Conservation (phyloP, 2,888 invertebrate genomes). For the Harpalus rufipes region DNA sequence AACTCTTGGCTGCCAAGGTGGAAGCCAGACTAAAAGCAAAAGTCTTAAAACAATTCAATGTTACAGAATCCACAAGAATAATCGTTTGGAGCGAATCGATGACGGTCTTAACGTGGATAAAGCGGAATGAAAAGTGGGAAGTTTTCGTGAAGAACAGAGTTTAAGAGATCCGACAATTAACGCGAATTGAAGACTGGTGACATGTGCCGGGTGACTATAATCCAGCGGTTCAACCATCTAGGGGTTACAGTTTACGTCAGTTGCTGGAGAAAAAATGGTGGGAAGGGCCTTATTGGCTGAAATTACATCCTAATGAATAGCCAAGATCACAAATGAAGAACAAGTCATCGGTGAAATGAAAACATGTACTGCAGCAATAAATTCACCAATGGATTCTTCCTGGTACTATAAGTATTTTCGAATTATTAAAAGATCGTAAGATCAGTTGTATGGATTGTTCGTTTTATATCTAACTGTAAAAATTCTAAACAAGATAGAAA, state of each 20-base stretch:
- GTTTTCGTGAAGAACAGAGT: constrained; percentile 71
- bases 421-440: constrained; percentile 69
- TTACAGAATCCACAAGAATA: background rate
- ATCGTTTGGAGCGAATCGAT: constrained; percentile 71
- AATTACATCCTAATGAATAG: constrained; percentile 69
- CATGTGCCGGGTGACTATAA: too few relatives aligned
- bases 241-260: too few relatives aligned
- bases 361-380: constrained; percentile 30
- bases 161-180: constrained; percentile 70
- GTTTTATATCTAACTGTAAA: constrained; percentile 35
- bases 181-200: constrained; percentile 67
- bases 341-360: constrained; percentile 28
- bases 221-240: too few relatives aligned
- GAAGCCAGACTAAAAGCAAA: constrained; percentile 56
- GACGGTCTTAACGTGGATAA: constrained; percentile 71
- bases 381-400: background rate
- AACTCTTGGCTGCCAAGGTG: constrained; percentile 68
- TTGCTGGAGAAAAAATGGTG: constrained; percentile 71
- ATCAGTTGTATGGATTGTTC: constrained; percentile 69
- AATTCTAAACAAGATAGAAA: constrained; percentile 1
- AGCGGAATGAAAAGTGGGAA: constrained; percentile 66
- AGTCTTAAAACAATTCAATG: too few relatives aligned
- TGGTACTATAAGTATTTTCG: constrained; percentile 67
- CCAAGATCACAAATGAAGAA: constrained; percentile 39
- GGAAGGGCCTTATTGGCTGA: constrained; percentile 72